Evolutionary conservation across 1,140 invertebrate species (phyloP), one percentile per base, ranked within the genome.

Genomic region (Caligus rogercresseyi): DNA sequence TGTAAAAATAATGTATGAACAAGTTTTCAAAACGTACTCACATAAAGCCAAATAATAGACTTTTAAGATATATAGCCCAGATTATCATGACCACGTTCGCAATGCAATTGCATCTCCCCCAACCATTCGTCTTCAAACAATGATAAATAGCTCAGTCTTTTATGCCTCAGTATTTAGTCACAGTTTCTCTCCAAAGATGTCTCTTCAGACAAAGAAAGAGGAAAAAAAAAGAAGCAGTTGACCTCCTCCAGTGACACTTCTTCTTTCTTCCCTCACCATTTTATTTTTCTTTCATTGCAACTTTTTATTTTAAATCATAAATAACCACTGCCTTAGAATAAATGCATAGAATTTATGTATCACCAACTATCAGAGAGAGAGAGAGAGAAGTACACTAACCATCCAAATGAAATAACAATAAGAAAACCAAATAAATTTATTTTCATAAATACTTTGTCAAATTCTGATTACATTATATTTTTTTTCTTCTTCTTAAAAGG

Each of bases 291-390:
- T 11, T 43, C n/a, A 43, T 43, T 43, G 31, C 31, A 43, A 43
- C n/a, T n/a, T 43, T 43, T 43, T 43, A 43, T 43, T 43, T 43
- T 43, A 43, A 43, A 43, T 43, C 31, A 43, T 43, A 43, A 43
- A 43, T 43, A 43, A 43, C 31, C n/a, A 11, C 31, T 43, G 7
- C 7, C n/a, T 11, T 7, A 43, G 31, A 43, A 43, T 43, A 43
- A 43, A 43, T 43, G 31, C 31, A 43, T 43, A 43, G 31, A 43
- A 43, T 43, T 43, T 43, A 43, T 43, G 31, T 43, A 43, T 43
- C 31, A 43, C 31, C n/a, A 43, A 11, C 31, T 43, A 11, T 43
- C n/a, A 43, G 7, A 43, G 7, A 43, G 7, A 43, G 7, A 43
- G 31, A 43, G 7, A 43, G 7, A 43, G n/a, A 43, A 43, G 7